phyloP scores from a whole-genome alignment of 2,888 invertebrate genomes.

The Hemaris fuciformis region DNA sequence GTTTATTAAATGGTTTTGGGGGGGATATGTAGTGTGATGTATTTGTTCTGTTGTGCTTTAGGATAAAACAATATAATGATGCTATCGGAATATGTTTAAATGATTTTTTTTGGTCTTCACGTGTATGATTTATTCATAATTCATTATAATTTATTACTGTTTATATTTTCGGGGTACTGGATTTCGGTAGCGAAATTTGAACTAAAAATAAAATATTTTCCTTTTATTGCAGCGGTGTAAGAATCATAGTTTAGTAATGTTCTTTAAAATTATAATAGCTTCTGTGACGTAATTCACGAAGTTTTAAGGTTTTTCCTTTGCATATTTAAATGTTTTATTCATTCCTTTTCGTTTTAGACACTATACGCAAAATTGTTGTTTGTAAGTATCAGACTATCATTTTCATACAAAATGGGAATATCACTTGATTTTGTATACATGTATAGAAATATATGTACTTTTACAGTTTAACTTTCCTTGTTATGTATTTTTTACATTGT shows the following conservation, averaged over 20 bases:
- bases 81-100: slow-evolving; percentile 5
- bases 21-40: slow-evolving; percentile 32
- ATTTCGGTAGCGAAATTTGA: background rate
- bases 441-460: slow-evolving; percentile 55
- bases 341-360: slow-evolving; percentile 72
- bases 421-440: slow-evolving; percentile 48
- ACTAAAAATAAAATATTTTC: background rate
- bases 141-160: background rate
- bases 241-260: slow-evolving; percentile 13
- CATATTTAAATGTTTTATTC: slow-evolving; percentile 43
- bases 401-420: slow-evolving; percentile 37
- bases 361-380: slow-evolving; percentile 24
- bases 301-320: slow-evolving; percentile 2
- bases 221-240: slow-evolving; percentile 6
- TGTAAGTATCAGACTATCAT: slow-evolving; percentile 25
- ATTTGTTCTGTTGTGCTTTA: slow-evolving; percentile 11
- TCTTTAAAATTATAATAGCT: slow-evolving; percentile 16
- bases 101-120: background rate
- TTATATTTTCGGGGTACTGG: background rate
- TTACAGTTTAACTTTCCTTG: slow-evolving; percentile 46
- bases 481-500: slow-evolving; percentile 43
- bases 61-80: slow-evolving; percentile 3
- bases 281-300: slow-evolving; percentile 12
- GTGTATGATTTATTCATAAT: background rate
- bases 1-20: slow-evolving; percentile 36